Conservation (phyloP, 2,888 invertebrate genomes). For the Ferrisia virgata region DNA sequence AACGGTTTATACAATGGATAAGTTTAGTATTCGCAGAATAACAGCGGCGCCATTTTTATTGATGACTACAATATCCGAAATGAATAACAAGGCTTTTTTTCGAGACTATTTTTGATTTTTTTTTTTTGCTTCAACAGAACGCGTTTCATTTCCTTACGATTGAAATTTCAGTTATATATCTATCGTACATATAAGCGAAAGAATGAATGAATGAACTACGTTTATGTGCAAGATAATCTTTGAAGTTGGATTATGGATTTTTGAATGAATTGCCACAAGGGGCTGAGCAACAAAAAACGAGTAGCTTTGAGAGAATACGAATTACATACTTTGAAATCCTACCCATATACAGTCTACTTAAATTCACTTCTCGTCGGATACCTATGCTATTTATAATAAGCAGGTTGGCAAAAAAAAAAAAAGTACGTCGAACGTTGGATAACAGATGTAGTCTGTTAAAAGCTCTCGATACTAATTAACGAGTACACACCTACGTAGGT, state of each 20-base stretch:
- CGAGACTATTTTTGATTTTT: neutral
- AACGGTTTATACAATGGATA: neutral
- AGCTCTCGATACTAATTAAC: neutral
- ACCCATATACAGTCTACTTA: too few relatives aligned
- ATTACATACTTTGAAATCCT: neutral
- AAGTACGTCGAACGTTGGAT: neutral
- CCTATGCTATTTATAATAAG: neutral
- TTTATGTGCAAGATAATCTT: neutral
- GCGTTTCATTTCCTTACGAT: neutral
- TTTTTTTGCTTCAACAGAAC: neutral
- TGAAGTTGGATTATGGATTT: neutral
- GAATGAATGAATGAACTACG: neutral
- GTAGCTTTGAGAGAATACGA: neutral
- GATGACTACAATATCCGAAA: neutral
- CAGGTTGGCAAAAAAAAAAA: neutral
- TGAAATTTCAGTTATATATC: neutral
- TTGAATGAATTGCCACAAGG: neutral
- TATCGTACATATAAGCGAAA: neutral
- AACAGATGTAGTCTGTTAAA: neutral
- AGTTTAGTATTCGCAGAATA: neutral
- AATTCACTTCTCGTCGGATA: too few relatives aligned
- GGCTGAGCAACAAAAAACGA: too few relatives aligned
- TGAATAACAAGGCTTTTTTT: neutral
- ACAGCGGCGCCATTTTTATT: neutral
- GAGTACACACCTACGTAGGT: neutral